Conservation (phyloP, 2,797 vertebrate species). For the Schizopygopsis malacanthus region DNA sequence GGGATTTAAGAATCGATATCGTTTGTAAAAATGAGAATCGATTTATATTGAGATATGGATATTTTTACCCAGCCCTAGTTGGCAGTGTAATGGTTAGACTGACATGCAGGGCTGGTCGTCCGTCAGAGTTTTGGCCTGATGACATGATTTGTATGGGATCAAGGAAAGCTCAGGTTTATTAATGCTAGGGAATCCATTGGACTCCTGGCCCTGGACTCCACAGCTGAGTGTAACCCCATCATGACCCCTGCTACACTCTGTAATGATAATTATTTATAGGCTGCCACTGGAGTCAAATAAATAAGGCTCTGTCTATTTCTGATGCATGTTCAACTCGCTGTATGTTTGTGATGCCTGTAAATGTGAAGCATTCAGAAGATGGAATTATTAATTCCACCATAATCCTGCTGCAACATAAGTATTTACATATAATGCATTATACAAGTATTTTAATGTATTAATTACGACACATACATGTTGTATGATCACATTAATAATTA, state of each 20-base stretch:
- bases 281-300: not conserved
- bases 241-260: not conserved
- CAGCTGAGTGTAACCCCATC: not conserved
- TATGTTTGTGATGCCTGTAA: not conserved
- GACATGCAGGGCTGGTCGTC: not conserved
- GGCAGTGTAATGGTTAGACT: not conserved
- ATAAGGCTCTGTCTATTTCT: not conserved
- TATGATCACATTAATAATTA: not conserved
- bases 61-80: not conserved
- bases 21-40: too few species aligned
- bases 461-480: not conserved
- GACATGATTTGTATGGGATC: not conserved
- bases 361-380: too few species aligned
- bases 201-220: not conserved
- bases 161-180: not conserved
- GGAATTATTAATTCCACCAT: not conserved
- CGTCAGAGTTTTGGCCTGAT: not conserved
- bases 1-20: too few species aligned
- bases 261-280: not conserved
- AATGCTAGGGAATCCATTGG: not conserved
- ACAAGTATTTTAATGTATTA: not conserved
- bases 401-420: not conserved
- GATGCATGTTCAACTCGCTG: not conserved
- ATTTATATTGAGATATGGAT: too few species aligned
- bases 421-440: not conserved